Conservation (phyloP, 2,797 vertebrate species). For the Sebastes paucispinis region DNA sequence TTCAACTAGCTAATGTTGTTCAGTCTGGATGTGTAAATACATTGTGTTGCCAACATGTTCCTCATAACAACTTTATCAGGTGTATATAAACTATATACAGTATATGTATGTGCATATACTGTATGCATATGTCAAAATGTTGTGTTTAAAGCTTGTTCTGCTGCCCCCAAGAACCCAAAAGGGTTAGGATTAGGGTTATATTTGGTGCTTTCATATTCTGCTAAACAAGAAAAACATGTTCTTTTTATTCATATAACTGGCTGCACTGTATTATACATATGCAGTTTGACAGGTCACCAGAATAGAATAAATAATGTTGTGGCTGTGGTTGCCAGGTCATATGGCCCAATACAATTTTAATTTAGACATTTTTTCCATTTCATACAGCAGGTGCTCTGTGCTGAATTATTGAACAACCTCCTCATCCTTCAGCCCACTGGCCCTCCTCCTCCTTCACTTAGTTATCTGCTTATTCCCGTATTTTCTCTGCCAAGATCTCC, state of each 20-base stretch:
- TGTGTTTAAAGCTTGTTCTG: neutral
- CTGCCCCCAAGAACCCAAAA: neutral
- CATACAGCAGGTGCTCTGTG: slow-evolving; percentile 35
- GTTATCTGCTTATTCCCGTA: slow-evolving; percentile 29
- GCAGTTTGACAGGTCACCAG: neutral
- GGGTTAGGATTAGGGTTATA: too few species aligned
- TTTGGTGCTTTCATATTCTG: neutral
- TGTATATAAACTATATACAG: too few species aligned
- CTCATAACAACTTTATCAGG: neutral
- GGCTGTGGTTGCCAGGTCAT: neutral
- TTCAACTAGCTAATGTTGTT: neutral
- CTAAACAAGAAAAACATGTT: neutral
- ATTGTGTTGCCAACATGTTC: neutral
- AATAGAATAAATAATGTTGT: neutral
- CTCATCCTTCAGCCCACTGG: slow-evolving; percentile 10
- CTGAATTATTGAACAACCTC: slow-evolving; percentile 64
- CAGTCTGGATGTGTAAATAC: neutral
- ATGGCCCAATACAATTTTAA: neutral
- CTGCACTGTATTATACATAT: neutral
- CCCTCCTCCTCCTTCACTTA: slow-evolving; percentile 1
- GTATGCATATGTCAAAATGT: neutral
- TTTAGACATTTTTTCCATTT: slow-evolving; percentile 5
- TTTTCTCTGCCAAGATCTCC: slow-evolving; percentile 46
- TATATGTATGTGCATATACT: neutral
- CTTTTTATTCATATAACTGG: neutral